Conservation (phyloP, 2,797 vertebrate species). For the Phoeniculus purpureus region DNA sequence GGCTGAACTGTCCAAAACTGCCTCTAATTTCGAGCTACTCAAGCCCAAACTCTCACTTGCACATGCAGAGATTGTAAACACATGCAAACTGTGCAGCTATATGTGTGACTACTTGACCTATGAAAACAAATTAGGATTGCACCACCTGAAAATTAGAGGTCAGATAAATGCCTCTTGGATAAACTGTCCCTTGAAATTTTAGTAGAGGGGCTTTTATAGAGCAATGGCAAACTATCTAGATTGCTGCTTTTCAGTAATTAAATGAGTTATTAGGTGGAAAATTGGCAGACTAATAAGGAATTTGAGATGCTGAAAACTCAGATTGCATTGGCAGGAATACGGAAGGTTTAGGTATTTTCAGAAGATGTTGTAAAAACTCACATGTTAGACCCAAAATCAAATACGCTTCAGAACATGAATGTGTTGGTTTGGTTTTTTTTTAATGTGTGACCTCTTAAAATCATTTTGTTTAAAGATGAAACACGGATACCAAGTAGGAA, state of each 20-base stretch:
- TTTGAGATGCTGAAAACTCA: conserved; percentile 33
- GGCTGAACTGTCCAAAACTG: conserved; percentile 8
- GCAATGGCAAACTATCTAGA: conserved; percentile 38
- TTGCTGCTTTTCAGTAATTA: conserved; percentile 50
- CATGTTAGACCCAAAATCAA: background rate
- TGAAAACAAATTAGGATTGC: conserved; percentile 5
- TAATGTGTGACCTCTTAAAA: background rate
- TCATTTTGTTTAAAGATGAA: background rate
- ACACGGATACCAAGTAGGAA: background rate
- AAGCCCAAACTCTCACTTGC: conserved; percentile 11
- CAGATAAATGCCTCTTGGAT: conserved; percentile 3
- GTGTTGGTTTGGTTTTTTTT: background rate
- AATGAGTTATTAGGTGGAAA: conserved; percentile 62
- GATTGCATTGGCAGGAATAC: conserved; percentile 18
- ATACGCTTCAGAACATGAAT: background rate
- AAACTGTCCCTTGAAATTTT: conserved; percentile 8
- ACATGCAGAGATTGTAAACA: background rate
- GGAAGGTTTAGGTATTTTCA: conserved; percentile 27
- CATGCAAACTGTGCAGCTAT: background rate
- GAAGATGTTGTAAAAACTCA: conserved; percentile 17
- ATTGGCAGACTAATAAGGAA: conserved; percentile 37
- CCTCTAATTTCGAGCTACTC: conserved; percentile 12
- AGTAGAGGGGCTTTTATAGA: conserved; percentile 19
- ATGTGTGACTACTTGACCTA: background rate
- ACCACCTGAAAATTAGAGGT: conserved; percentile 13